These are phyloP conservation scores for Antigone vipio DNA, from an alignment of 2,113 vertebrate species.

Conservation along the genomic window DNA sequence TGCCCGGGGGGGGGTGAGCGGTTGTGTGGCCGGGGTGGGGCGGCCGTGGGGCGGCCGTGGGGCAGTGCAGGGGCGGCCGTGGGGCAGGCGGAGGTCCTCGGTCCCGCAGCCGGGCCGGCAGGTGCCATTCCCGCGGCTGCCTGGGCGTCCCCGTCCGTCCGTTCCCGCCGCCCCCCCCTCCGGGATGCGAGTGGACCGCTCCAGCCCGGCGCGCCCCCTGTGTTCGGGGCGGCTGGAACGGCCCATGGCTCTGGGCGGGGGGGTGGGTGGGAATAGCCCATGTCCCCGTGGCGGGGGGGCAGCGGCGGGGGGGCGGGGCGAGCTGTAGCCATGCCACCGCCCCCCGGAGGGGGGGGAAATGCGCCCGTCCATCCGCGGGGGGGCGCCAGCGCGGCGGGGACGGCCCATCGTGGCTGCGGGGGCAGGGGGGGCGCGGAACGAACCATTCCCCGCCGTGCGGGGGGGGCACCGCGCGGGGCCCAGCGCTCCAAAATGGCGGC, in stretches of 20 bases:
- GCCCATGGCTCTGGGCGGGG: neutral
- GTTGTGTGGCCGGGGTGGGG: neutral
- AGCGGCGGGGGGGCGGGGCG: neutral
- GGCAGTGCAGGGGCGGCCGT: neutral
- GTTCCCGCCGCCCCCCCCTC: neutral
- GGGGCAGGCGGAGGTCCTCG: neutral
- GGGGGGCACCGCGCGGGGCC: neutral
- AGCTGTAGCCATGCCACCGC: neutral
- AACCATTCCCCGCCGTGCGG: neutral
- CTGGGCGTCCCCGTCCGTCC: neutral
- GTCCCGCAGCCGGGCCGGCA: too few relatives aligned
- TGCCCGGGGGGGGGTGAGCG: accelerated
- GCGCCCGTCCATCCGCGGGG: neutral
- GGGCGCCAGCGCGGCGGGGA: neutral
- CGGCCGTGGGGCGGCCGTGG: too few relatives aligned
- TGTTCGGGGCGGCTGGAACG: neutral
- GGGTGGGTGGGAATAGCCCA: neutral
- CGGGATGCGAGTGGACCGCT: neutral
- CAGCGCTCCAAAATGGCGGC: neutral
- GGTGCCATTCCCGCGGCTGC: neutral
- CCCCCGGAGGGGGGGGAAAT: neutral
- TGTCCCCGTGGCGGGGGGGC: neutral
- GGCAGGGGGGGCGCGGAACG: neutral
- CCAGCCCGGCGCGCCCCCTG: neutral
- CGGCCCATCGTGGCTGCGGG: neutral